Evolutionary conservation across 2,888 invertebrate species (phyloP), one percentile per base, ranked within the genome.

Genomic region (Cephalotes varians): DNA sequence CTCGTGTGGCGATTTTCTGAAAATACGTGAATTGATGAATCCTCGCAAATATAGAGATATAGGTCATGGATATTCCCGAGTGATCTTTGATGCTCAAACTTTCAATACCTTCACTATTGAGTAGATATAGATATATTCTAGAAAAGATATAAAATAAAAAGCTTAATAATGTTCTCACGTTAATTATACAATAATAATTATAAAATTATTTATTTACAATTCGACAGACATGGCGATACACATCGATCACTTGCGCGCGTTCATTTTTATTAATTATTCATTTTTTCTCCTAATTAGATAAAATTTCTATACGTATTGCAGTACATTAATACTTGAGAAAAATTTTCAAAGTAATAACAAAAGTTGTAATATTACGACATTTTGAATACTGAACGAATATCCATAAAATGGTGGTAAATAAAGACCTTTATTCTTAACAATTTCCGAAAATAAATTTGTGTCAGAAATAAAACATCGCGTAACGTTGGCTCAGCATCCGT

Each of bases 381-480:
- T 18, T 72, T 64, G 0, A 1, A 15, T 44, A 31, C 1, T 15
- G 6, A 56, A 44, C 1, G 0, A 65, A 12, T 64, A 31, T 2
- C 21, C 15, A 60, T 10, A 21, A 10, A 15, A 25, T 21, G 12
- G 2, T 64, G 10, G 6, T 37, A 18, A 62, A n/a, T 34, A 7
- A 21, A 34, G 1, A 25, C 64, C 25, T 25, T 18, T 49, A 25
- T 64, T 64, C 25, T 18, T 12, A 44, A 54, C 15, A 15, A 40
- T 54, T 76, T 40, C 31, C 9, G 1, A 79, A 56, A 79, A 79
- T 79, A 69, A 69, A 79, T 34, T 47, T 18, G 44, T 21, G 4
- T 25, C 18, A 56, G 31, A 79, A 77, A 56, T 56, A 56, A 79
- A 79, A 69, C 21, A 31, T 44, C 3, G 7, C 71, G 21, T 71